Conservation (phyloP, 2,888 invertebrate genomes). For the Eilema depressum region DNA sequence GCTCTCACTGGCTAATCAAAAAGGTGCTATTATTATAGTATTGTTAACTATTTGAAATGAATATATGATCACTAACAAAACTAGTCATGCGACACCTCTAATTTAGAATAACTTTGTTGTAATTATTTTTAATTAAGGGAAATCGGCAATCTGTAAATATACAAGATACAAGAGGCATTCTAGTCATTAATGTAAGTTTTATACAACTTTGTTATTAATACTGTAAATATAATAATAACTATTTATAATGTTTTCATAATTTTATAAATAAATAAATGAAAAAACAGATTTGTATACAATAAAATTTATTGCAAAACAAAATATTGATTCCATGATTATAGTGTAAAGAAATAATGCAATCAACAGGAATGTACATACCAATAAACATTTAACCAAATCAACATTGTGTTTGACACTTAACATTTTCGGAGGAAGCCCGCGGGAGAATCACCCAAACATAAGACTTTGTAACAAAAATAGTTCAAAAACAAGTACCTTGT, state of each 20-base stretch:
- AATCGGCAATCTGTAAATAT: slow-evolving; percentile 49
- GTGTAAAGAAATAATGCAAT: slow-evolving; percentile 61
- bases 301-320: slow-evolving; percentile 73
- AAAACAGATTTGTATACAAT: slow-evolving; percentile 64
- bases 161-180: slow-evolving; percentile 68
- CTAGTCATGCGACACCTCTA: slow-evolving; percentile 77
- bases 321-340: slow-evolving; percentile 63
- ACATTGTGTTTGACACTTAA: slow-evolving; percentile 60
- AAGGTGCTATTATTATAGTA: slow-evolving; percentile 8
- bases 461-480: slow-evolving; percentile 1
- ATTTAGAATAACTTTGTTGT: slow-evolving; percentile 44
- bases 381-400: slow-evolving; percentile 77
- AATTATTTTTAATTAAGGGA: slow-evolving; percentile 19
- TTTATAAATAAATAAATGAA: slow-evolving; percentile 58
- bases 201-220: slow-evolving; percentile 66
- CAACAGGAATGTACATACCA: slow-evolving; percentile 80
- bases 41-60: slow-evolving; percentile 23
- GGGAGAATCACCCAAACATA: background rate
- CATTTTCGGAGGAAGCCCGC: slow-evolving; percentile 30
- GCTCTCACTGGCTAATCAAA: background rate
- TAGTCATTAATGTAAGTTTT: slow-evolving; percentile 78
- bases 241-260: slow-evolving; percentile 55
- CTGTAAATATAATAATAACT: slow-evolving; percentile 47
- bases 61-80: slow-evolving; percentile 61
- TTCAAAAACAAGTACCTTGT: background rate